Percentiles rank a stretch among this genome's conserved stretches.
These are phyloP conservation scores for Nesospiza acunhae DNA, from an alignment of 2,113 vertebrate genomes.

Conservation along the genomic window DNA sequence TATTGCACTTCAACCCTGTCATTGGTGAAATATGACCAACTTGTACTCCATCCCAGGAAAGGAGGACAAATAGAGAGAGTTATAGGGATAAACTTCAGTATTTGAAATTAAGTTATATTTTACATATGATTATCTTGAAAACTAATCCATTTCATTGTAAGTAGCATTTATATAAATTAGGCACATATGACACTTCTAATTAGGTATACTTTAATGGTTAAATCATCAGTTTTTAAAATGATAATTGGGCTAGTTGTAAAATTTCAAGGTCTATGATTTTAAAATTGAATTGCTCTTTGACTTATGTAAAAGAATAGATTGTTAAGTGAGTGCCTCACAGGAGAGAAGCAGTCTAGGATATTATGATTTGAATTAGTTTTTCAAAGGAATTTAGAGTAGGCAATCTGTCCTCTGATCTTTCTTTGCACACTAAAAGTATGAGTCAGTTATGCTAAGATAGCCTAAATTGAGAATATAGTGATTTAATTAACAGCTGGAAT, in stretches of 20 bases:
- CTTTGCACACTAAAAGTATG: conserved; percentile 6
- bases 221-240: conserved; percentile 28
- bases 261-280: conserved; percentile 60
- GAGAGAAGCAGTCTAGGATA: conserved; percentile 41
- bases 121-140: not conserved
- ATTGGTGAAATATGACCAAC: not conserved
- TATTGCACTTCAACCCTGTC: not conserved
- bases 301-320: conserved; percentile 51
- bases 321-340: conserved; percentile 12
- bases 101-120: conserved; percentile 13
- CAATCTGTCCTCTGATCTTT: conserved; percentile 61
- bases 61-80: not conserved
- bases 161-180: conserved; percentile 48
- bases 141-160: not conserved
- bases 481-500: conserved; percentile 37
- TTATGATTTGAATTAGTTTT: conserved; percentile 53
- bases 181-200: conserved; percentile 34
- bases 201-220: conserved; percentile 36
- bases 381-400: conserved; percentile 58
- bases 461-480: not conserved
- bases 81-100: not conserved
- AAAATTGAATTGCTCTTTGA: conserved; percentile 60
- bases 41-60: not conserved
- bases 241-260: conserved; percentile 56
- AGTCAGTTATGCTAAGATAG: conserved; percentile 10